phyloP scores from a whole-genome alignment of 2,797 vertebrate genomes.

The Melanitta fusca region DNA sequence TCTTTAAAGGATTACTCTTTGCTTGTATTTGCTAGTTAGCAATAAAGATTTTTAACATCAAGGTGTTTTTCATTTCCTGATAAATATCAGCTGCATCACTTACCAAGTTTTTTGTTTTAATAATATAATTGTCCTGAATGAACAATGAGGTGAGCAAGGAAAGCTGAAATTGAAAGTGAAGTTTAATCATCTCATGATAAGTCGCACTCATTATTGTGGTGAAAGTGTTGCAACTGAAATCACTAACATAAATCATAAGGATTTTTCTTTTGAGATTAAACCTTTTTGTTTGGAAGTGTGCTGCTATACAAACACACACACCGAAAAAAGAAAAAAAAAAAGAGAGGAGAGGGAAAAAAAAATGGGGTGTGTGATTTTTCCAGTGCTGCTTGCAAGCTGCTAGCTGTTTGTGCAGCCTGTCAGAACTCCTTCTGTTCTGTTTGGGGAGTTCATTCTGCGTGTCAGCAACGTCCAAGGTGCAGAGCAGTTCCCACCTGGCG shows the following conservation, averaged over 20 bases:
- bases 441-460: background rate
- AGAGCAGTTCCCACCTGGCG: background rate
- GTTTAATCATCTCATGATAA: background rate
- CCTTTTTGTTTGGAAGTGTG: background rate
- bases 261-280: background rate
- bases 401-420: background rate
- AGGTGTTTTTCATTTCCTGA: background rate
- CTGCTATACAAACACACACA: no score
- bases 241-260: accelerated
- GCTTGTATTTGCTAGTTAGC: background rate
- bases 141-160: background rate
- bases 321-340: background rate
- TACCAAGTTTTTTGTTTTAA: background rate
- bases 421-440: background rate
- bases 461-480: background rate
- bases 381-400: background rate
- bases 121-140: no score
- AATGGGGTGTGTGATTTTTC: background rate
- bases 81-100: background rate
- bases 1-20: background rate
- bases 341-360: accelerated
- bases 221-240: background rate
- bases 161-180: background rate
- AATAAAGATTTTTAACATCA: background rate
- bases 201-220: background rate